These are phyloP conservation scores for Sarotherodon lohbergeri DNA, from an alignment of 2,113 vertebrate species.

Conservation along the genomic window DNA sequence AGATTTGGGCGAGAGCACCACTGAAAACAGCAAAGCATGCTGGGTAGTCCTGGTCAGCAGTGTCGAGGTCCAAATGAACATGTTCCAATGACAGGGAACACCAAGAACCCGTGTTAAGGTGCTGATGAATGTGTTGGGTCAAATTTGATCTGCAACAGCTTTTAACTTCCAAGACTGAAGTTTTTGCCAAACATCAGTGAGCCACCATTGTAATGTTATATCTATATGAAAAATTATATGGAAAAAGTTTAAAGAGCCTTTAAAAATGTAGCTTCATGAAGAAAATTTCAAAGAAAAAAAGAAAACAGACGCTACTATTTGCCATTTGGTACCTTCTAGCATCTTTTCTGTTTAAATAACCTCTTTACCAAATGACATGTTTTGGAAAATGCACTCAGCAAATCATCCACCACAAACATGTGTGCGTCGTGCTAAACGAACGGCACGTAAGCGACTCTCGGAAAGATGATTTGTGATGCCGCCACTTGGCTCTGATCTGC, in stretches of 20 bases:
- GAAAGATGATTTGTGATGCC: background rate
- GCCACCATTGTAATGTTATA: background rate
- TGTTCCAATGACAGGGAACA: background rate
- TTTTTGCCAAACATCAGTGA: background rate
- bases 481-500: background rate
- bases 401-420: background rate
- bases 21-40: background rate
- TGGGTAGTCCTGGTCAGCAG: background rate
- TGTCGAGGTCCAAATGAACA: background rate
- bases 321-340: background rate
- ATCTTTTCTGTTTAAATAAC: background rate
- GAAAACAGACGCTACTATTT: background rate
- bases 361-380: background rate
- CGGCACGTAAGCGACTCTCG: background rate
- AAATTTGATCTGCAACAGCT: background rate
- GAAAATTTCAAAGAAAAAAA: background rate
- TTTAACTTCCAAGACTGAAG: background rate
- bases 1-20: background rate
- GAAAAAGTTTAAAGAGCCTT: background rate
- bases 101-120: background rate
- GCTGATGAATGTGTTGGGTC: background rate
- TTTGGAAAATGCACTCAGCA: background rate
- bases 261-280: background rate
- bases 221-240: background rate
- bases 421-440: background rate